Evolutionary conservation across 2,113 vertebrate species (phyloP), one percentile per base, ranked within the genome.

Genomic region (Hystrix cristata): DNA sequence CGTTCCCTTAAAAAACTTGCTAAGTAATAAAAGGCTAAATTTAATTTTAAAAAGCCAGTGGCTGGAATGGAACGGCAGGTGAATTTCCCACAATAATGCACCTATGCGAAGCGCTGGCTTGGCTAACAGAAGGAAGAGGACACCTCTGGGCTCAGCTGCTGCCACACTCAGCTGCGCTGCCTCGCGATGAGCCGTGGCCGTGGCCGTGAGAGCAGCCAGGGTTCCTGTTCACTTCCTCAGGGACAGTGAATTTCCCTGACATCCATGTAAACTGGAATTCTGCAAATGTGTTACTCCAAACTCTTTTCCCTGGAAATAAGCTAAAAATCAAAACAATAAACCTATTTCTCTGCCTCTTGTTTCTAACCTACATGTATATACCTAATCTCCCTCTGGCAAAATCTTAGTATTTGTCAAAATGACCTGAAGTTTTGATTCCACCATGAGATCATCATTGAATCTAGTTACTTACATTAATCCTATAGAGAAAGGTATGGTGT

Each of bases 391-490:
- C 60, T 69, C 57, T 46, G 48, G 72, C 34, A 67, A 94, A 60
- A 65, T 67, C 34, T 29, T 60, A 95, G 91, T 97, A 96, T 93
- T 98, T 98, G 96, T 96, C 97, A 97, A 96, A 98, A 97, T 79
- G 94, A 94, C 69, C n/a, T 92, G 48, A 97, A 97, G 94, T 71
- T 91, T 29, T 86, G 82, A 88, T 15, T 97, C 78, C 60, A 97
- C 87, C 51, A 91, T 91, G 29, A 97, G 95, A 92, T 1, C 5
- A 94, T 95, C 71, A 95, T 96, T 97, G 96, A 97, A 79, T 95
- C 25, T 86, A 55, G 59, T 74, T 90, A 82, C 83, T 59, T 85
- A 53, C 13, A 79, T 48, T 87, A 96, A 96, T 96, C 91, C 95
- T 95, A 96, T 3, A 79, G 65, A 11, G 46, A 92, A 76, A 72